phyloP scores from a whole-genome alignment of 2,113 vertebrate genomes.

The Carettochelys insculpta region DNA sequence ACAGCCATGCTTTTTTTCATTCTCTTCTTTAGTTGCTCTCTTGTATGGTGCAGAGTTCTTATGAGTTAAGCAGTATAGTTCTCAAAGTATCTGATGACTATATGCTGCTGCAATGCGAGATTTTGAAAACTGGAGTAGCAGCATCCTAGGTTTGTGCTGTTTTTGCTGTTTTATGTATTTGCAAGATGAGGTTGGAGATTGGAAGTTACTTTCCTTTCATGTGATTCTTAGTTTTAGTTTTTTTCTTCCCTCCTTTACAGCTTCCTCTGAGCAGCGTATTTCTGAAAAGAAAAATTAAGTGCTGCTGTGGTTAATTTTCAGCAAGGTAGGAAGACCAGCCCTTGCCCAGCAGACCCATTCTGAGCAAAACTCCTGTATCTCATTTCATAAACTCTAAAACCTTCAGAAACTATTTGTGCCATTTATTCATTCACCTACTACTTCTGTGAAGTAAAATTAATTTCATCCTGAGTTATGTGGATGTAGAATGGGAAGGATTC shows the following conservation, averaged over 20 bases:
- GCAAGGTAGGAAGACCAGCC: background rate
- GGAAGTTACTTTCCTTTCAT: background rate
- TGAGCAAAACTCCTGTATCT: background rate
- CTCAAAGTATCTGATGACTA: background rate
- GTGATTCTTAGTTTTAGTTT: background rate
- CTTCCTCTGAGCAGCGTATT: background rate
- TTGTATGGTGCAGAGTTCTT: background rate
- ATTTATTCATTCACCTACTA: background rate
- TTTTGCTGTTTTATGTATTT: background rate
- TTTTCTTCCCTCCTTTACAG: background rate
- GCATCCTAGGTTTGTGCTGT: background rate
- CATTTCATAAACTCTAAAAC: background rate
- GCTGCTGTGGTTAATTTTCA: background rate
- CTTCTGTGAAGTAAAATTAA: background rate
- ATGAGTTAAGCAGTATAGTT: background rate
- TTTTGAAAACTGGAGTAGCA: background rate
- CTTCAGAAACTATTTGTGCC: background rate
- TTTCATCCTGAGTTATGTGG: background rate
- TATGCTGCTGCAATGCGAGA: background rate
- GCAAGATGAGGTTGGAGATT: background rate
- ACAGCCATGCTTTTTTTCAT: background rate
- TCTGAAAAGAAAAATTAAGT: background rate
- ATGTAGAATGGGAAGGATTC: background rate
- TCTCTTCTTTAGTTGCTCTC: background rate
- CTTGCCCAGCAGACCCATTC: background rate